A percentile compares a stretch with the other conserved stretches of the same genome.
Conservation (phyloP, 2,113 vertebrate species). For the Oncorhynchus nerka region DNA sequence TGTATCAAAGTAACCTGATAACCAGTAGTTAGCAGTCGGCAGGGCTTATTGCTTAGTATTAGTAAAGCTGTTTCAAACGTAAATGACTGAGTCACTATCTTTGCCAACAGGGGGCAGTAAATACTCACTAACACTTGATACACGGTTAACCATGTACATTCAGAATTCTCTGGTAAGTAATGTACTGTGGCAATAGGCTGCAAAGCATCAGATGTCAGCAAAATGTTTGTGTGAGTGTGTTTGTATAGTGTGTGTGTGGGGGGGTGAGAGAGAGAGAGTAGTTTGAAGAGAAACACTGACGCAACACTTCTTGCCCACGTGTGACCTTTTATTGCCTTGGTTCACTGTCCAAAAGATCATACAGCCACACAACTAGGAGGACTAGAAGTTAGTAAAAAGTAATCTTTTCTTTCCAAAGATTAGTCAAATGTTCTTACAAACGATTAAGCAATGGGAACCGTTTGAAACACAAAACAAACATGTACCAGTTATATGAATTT, state of each 20-base stretch:
- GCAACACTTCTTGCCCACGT: constrained; percentile 60
- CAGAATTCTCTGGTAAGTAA: constrained; percentile 1
- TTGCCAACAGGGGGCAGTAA: neutral
- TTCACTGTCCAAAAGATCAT: constrained; percentile 69
- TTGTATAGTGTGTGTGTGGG: neutral
- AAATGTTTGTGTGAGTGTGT: constrained; percentile 31
- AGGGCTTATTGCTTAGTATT: no score
- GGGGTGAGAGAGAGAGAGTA: neutral
- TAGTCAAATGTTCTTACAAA: constrained; percentile 65
- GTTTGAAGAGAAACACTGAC: constrained; percentile 22
- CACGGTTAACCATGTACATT: neutral
- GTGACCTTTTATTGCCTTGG: constrained; percentile 70
- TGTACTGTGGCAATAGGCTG: neutral
- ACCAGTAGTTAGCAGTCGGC: no score
- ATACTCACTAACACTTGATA: neutral
- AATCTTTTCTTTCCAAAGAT: constrained; percentile 51
- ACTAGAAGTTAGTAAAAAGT: constrained; percentile 74
- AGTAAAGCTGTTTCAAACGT: no score
- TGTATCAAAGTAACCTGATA: no score
- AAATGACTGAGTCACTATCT: neutral
- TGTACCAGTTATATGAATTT: constrained; percentile 30
- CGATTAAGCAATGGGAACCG: constrained; percentile 54
- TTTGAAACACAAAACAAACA: constrained; percentile 57
- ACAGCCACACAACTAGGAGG: constrained; percentile 71
- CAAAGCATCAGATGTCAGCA: constrained; percentile 18